Conservation (phyloP, 2,797 vertebrate species). For the Melanotaenia pygmaea region DNA sequence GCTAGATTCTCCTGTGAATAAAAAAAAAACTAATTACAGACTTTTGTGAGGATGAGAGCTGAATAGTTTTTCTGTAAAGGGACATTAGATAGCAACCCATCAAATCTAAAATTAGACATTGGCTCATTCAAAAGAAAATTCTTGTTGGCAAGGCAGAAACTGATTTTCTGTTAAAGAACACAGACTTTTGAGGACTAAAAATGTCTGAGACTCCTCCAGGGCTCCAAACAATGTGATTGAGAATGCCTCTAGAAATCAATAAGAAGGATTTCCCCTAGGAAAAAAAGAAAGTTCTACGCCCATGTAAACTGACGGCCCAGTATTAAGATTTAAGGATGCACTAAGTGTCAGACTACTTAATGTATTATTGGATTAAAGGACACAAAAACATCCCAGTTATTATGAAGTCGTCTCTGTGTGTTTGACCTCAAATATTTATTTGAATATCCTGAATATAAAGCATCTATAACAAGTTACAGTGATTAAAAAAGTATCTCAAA, state of each 20-base stretch:
- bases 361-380: conserved; percentile 8
- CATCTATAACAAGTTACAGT: not conserved
- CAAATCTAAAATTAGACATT: conserved; percentile 2
- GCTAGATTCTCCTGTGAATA: not conserved
- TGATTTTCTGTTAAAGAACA: conserved; percentile 20
- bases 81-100: conserved; percentile 31
- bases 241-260: conserved; percentile 44
- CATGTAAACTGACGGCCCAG: not conserved
- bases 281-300: conserved; percentile 12
- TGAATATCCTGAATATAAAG: too few relatives aligned
- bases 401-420: not conserved
- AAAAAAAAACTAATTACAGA: conserved; percentile 1
- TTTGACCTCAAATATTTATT: too few relatives aligned
- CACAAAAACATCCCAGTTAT: not conserved
- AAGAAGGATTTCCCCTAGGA: conserved; percentile 24
- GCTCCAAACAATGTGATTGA: not conserved
- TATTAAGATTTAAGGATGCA: conserved; percentile 11
- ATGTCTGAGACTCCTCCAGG: conserved; percentile 20
- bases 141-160: not conserved
- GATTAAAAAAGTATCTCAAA: too few relatives aligned
- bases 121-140: conserved; percentile 9
- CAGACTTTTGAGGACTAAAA: conserved; percentile 28
- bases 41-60: conserved; percentile 20
- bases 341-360: not conserved
- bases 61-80: conserved; percentile 15